These are phyloP conservation scores for Balaenoptera acutorostrata DNA, from an alignment of 2,113 vertebrate species.

Conservation along the genomic window DNA sequence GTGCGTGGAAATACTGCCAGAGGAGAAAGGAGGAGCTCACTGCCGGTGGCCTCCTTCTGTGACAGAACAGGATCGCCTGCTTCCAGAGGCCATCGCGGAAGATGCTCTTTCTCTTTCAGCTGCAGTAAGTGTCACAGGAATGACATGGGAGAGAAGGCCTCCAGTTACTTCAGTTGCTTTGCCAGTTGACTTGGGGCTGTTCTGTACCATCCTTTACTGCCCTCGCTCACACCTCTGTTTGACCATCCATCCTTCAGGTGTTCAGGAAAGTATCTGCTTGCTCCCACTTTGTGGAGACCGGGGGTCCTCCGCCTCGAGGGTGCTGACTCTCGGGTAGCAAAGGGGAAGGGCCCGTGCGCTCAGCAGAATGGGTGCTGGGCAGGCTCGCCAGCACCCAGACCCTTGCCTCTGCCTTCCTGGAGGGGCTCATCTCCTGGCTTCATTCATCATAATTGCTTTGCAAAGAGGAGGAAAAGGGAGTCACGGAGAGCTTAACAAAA, in stretches of 20 bases:
- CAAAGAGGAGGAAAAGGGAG: background rate
- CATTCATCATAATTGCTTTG: rapidly evolving
- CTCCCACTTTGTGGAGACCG: background rate
- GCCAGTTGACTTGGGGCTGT: background rate
- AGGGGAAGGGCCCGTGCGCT: rapidly evolving
- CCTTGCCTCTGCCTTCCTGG: background rate
- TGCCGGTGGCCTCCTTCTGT: background rate
- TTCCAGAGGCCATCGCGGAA: background rate
- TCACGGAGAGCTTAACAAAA: background rate
- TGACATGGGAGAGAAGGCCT: background rate
- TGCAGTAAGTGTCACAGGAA: background rate
- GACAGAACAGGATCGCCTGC: background rate
- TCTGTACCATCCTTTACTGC: background rate
- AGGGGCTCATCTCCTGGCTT: background rate
- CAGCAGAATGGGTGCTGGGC: background rate
- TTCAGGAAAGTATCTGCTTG: background rate
- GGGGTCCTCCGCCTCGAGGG: background rate
- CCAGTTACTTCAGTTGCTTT: background rate
- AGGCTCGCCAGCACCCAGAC: background rate
- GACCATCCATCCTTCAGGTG: too few species aligned
- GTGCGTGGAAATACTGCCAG: background rate
- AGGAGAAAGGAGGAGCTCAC: background rate
- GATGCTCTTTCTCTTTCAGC: background rate
- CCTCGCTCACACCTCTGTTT: background rate
- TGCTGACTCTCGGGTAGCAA: background rate